Evolutionary conservation across 2,888 invertebrate species (phyloP), one percentile per base, ranked within the genome.

Genomic region (Drosophila hamatofila): DNA sequence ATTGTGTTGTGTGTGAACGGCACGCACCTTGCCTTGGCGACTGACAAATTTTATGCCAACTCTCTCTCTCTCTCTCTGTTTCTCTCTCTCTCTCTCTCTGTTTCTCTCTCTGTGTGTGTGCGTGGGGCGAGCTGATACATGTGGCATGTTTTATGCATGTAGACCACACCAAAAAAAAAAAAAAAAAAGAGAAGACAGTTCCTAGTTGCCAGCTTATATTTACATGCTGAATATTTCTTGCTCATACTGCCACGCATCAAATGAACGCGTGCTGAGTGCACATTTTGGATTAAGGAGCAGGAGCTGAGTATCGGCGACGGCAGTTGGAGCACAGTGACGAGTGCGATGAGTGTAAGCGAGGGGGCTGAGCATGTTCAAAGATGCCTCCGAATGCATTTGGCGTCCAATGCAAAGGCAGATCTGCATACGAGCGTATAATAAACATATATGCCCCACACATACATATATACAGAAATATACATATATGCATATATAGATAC

Each of bases 231-330:
- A 69, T 69, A 64, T 70, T 55, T 68, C 39, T 18, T 30, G 21
- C 18, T 12, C 21, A 21, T 27, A 11, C 46, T 6, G 25, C 60
- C 51, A 79, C 81, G 71, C 74, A 70, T 66, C 64, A 85, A 85
- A 88, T 80, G 71, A 72, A 61, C 61, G 80, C 67, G 57, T 76
- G 77, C 72, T 64, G 77, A 78, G 72, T 61, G 63, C 72, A 76
- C 54, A 67, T 65, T 65, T 59, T 65, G 61, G 76, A 56, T 69
- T 58, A 55, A 18, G 60, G 25, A 61, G 39, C 44, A 2, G 21
- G 0, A 21, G 21, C 14, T 2, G 35, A 21, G 25, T 1, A 3
- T 14, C 37, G 18, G 30, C 16, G 33, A 25, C 7, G 37, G n/a
- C n/a, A n/a, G n/a, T n/a, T n/a, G n/a, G n/a, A n/a, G n/a, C n/a